Evolutionary conservation across 2,888 invertebrate genomes (phyloP).

Genomic region (Galerucella pusilla): DNA sequence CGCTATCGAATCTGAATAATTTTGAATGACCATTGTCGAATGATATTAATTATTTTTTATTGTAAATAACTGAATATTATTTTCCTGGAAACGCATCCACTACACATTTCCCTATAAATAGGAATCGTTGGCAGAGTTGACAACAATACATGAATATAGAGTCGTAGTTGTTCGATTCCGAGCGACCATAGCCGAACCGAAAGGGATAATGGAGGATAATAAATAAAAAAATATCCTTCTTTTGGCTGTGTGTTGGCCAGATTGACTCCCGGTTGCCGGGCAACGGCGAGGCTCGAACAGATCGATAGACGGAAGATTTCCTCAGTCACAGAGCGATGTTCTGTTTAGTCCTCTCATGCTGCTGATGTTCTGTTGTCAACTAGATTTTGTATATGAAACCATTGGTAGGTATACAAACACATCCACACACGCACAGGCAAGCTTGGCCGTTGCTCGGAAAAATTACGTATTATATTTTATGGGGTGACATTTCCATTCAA

Average conservation of each 20-base stretch:
- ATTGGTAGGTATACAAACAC: neutral
- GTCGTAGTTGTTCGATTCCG: conserved; percentile 16
- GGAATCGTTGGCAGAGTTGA: conserved; percentile 3
- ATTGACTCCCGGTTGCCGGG: conserved; percentile 70
- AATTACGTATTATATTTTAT: too few relatives aligned
- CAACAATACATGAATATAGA: conserved; percentile 47
- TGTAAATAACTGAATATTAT: too few relatives aligned
- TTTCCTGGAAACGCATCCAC: neutral
- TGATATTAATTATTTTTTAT: too few relatives aligned
- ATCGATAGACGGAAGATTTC: conserved; percentile 68
- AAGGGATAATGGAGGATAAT: conserved; percentile 65
- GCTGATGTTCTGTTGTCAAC: conserved; percentile 23
- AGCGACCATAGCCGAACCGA: conserved; percentile 58
- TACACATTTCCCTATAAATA: conserved; percentile 25
- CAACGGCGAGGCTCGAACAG: conserved; percentile 66
- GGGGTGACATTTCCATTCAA: too few relatives aligned
- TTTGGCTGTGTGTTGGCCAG: conserved; percentile 66
- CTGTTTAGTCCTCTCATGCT: conserved; percentile 33
- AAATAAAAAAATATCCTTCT: conserved; percentile 66
- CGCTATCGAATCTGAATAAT: too few relatives aligned
- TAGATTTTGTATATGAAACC: conserved; percentile 11
- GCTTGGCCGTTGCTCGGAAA: too few relatives aligned
- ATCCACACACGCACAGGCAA: too few relatives aligned
- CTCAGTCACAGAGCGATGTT: conserved; percentile 50
- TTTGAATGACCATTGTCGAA: too few relatives aligned